Base-by-base conservation (phyloP, 2,113 vertebrate genomes). In the Stomatorhinus ivindoensis region DNA sequence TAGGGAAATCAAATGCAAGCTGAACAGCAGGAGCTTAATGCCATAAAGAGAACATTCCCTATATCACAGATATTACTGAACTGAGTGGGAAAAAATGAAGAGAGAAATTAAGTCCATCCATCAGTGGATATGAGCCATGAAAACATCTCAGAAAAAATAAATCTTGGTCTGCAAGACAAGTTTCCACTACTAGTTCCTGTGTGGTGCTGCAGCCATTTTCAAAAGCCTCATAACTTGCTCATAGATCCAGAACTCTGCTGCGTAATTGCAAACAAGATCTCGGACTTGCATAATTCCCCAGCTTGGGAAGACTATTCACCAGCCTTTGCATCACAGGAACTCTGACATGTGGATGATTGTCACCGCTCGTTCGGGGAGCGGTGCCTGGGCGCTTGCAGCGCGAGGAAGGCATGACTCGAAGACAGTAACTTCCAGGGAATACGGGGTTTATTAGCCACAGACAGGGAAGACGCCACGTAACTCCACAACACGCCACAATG, bases 61-160 rank as follows among this genome's bases (percentile, higher is more conserved):
- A 87, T 93, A 93, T 94, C 92, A 91, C 89, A 90, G 92, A 95
- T 95, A 95, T 95, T 94, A 94, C 93, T 94, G 94, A 95, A 93
- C 92, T 55, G 85, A 94, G 92, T 61, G 93, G 93, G 91, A 94
- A 94, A 94, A 95, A 96, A 96, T 95, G 96, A 95, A 95, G 92
- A 93, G 95, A 96, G 58, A 96, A 96, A 96, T 96, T 96, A 96
- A 84, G 89, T 94, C 92, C 93, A 97, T 96, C 94, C 94, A 96
- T 96, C 95, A 96, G 91, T 93, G 92, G 95, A 95, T 96, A 96
- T 96, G 96, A 96, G 94, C 95, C 95, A 93, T 95, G 94, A 93
- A 95, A 89, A 93, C 94, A 92, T 92, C 94, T 93, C 92, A 90
- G 4, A 89, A 89, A 86, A 90, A 95, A 95, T 95, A 95, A 96